These are phyloP conservation scores for Augochlora pura DNA, from an alignment of 1,140 invertebrate species.

Conservation along the genomic window DNA sequence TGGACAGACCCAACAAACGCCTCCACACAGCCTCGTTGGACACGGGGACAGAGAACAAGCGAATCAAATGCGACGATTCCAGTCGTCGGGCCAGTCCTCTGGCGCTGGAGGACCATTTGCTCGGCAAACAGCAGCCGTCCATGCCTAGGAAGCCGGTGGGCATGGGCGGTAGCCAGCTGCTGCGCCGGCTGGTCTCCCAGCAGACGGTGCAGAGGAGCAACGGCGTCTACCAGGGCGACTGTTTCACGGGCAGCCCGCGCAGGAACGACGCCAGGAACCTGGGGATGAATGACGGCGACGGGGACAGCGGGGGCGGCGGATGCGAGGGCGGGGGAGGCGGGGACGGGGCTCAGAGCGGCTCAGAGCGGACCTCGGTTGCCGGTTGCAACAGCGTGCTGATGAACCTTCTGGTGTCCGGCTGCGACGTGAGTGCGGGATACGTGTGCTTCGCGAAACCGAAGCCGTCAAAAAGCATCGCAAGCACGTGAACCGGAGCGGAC, in stretches of 20 bases:
- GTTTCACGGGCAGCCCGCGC: background rate
- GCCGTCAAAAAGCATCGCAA: slow-evolving; percentile 71
- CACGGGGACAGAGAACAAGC: slow-evolving; percentile 9
- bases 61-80: slow-evolving; percentile 57
- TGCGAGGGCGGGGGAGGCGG: slow-evolving; percentile 62
- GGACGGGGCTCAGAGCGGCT: slow-evolving; percentile 37
- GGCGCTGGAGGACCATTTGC: slow-evolving; percentile 28
- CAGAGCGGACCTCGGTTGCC: slow-evolving; percentile 24
- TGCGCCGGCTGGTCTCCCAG: slow-evolving; percentile 80
- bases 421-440: slow-evolving; percentile 94
- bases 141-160: slow-evolving; percentile 30
- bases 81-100: slow-evolving; percentile 6
- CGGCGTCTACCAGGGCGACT: background rate
- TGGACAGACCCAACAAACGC: slow-evolving; percentile 66
- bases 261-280: slow-evolving; percentile 16
- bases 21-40: slow-evolving; percentile 56
- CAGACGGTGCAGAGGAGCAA: slow-evolving; percentile 45
- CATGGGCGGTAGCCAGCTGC: slow-evolving; percentile 70
- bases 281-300: slow-evolving; percentile 44
- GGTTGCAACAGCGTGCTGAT: slow-evolving; percentile 89
- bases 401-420: slow-evolving; percentile 94
- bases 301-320: slow-evolving; percentile 40
- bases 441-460: slow-evolving; percentile 88
- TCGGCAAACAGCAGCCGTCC: background rate
- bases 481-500: slow-evolving; percentile 68